Conservation (phyloP, 2,797 vertebrate genomes). For the Cryptoblepharus egeriae region DNA sequence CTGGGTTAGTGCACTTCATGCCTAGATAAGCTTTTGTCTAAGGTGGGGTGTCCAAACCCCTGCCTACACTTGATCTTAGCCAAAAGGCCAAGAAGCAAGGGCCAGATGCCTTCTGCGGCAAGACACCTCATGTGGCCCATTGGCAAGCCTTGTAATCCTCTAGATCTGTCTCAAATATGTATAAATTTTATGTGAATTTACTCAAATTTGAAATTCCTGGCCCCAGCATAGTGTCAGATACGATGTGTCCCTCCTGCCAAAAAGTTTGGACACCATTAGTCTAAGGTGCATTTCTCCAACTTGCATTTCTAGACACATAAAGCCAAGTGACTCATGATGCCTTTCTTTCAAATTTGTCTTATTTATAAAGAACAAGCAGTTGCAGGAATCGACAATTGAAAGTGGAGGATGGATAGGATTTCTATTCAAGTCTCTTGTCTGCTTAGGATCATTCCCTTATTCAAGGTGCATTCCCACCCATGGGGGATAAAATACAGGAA, state of each 20-base stretch:
- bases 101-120: too few species aligned
- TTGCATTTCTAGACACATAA: background rate
- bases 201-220: too few species aligned
- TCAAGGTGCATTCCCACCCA: background rate
- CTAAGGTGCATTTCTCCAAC: background rate
- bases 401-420: background rate
- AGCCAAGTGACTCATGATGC: background rate
- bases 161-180: too few species aligned
- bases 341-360: background rate
- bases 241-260: too few species aligned
- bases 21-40: background rate
- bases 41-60: too few species aligned
- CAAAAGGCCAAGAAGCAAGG: too few species aligned
- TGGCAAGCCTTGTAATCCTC: too few species aligned
- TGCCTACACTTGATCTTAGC: too few species aligned
- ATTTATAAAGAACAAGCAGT: background rate
- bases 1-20: constrained; percentile 4
- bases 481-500: background rate
- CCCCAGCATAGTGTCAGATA: too few species aligned
- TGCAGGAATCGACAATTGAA: background rate
- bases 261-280: too few species aligned
- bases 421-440: background rate
- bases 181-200: too few species aligned
- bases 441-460: background rate
- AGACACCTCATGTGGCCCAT: too few species aligned